Evolutionary conservation across 2,113 vertebrate species (phyloP), one percentile per base, ranked within the genome.

Genomic region (Ptilonorhynchus violaceus): DNA sequence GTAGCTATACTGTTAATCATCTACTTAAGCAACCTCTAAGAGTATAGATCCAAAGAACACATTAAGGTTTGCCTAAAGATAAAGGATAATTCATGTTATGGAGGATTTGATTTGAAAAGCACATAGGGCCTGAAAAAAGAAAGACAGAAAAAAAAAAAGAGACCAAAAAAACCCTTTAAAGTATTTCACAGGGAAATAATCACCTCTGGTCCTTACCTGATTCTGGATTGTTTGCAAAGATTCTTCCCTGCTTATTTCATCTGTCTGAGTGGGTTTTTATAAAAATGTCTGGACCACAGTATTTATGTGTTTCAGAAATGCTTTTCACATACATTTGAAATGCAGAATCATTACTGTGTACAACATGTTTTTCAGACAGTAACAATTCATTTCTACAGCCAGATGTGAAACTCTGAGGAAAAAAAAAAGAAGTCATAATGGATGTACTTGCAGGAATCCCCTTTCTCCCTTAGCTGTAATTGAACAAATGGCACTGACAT

Each of bases 401-500:
- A 92, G 70, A 94, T 70, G 59, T 93, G 84, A 91, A 83, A 79
- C 50, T 58, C 21, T 10, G 35, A 33, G 33, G 39, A 1, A 2
- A 37, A 53, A 86, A 55, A 85, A 60, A 67, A 22, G 30, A 63
- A 49, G 70, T 55, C 13, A 10, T 86, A 85, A 39, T 60, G 80
- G 69, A 78, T 89, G 56, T 77, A 63, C 23, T 77, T 77, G 80
- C 56, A 92, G 91, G 90, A 78, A 35, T 63, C 47, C n/a, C 62
- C 33, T 55, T 89, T 76, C 41, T 88, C 62, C 82, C 81, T 89
- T 92, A 79, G 73, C 88, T 76, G 84, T 91, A 93, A 80, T 56
- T 72, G 79, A 85, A 73, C 52, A 92, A 95, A 96, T 82, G 88
- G 55, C 60, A 86, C 20, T 46, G 73, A 95, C 52, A 83, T 92